Evolutionary conservation across 1,140 invertebrate genomes (phyloP).

Genomic region (Ceratosolen solmsi): DNA sequence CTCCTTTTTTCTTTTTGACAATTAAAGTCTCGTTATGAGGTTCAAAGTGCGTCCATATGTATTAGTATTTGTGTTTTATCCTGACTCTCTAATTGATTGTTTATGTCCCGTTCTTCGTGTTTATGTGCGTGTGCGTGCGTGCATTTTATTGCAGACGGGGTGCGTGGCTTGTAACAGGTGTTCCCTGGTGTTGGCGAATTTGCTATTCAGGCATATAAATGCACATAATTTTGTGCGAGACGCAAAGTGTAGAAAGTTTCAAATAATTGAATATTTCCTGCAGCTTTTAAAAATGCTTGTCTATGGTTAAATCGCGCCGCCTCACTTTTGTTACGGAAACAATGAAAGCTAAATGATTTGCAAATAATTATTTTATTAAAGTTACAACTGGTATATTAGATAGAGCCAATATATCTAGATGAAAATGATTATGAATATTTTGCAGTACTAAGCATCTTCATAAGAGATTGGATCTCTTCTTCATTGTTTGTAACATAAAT

Average conservation of each 20-base stretch:
- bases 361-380: not conserved
- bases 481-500: too few relatives aligned
- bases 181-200: not conserved
- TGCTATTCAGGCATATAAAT: not conserved
- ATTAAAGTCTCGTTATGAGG: conserved; percentile 1
- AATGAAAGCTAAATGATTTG: not conserved
- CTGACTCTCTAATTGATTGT: not conserved
- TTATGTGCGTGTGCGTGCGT: not conserved
- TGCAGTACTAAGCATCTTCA: too few relatives aligned
- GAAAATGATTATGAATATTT: too few relatives aligned
- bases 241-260: not conserved
- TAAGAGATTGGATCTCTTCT: too few relatives aligned
- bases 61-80: not conserved
- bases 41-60: not conserved
- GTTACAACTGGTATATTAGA: not conserved
- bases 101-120: not conserved
- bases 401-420: too few relatives aligned
- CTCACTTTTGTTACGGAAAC: not conserved
- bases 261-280: not conserved
- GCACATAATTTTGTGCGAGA: not conserved
- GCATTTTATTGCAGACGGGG: not conserved
- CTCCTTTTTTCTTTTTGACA: not conserved
- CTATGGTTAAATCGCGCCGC: not conserved
- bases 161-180: not conserved
- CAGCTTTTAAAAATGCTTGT: not conserved